Percentiles rank a stretch among this genome's conserved stretches.
Evolutionary conservation across 1,140 invertebrate species (phyloP).

Genomic region (Mactra quadrangularis): DNA sequence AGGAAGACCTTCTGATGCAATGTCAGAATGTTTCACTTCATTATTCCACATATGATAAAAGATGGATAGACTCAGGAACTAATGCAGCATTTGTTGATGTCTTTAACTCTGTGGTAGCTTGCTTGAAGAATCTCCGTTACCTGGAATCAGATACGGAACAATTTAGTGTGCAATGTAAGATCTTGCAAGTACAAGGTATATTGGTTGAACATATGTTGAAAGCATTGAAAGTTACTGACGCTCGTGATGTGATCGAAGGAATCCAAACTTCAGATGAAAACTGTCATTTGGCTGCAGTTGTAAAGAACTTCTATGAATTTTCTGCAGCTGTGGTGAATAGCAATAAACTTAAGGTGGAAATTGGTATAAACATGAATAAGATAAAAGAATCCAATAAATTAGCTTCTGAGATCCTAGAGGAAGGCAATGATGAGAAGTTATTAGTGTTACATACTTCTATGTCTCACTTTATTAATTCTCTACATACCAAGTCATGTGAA

Average conservation of each 20-base stretch:
- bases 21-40: background rate
- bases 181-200: background rate
- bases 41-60: conserved; percentile 4
- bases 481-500: background rate
- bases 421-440: background rate
- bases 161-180: background rate
- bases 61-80: background rate
- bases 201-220: conserved; percentile 6
- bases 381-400: background rate
- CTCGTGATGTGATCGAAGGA: background rate
- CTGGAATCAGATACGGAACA: background rate
- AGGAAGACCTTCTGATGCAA: background rate
- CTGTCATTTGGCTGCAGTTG: background rate
- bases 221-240: background rate
- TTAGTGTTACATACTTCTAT: background rate
- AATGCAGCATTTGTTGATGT: background rate
- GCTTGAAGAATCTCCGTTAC: background rate
- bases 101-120: background rate
- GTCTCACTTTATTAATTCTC: background rate
- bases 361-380: background rate
- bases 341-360: background rate
- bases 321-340: background rate
- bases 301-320: background rate
- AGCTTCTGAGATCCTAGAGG: background rate
- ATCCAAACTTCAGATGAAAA: background rate